Evolutionary conservation across 2,888 invertebrate species (phyloP).

Genomic region (Pachymerium ferrugineum): DNA sequence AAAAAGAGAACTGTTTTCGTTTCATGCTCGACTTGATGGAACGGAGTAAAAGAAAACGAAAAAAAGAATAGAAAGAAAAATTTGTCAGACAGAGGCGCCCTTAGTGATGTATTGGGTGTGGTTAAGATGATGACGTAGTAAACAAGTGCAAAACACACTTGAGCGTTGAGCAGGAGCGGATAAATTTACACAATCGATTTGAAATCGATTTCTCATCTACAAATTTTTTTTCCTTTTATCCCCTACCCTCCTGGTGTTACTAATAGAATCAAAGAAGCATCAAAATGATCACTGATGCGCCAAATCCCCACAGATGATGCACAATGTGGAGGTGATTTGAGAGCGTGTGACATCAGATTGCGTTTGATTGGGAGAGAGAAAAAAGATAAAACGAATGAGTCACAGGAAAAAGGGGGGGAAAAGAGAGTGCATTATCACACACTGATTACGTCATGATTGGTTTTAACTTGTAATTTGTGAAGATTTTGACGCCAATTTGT

Average conservation of each 20-base stretch:
- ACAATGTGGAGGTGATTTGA: neutral
- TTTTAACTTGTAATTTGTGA: too few relatives aligned
- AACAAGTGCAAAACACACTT: neutral
- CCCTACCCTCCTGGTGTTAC: too few relatives aligned
- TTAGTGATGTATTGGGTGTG: neutral
- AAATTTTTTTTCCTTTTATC: too few relatives aligned
- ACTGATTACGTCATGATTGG: too few relatives aligned
- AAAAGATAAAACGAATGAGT: neutral
- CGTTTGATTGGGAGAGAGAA: neutral
- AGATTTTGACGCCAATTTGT: too few relatives aligned
- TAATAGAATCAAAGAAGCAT: conserved; percentile 6
- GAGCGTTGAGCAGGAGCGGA: too few relatives aligned
- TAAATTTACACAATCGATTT: neutral
- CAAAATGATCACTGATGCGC: neutral
- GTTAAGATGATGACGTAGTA: neutral
- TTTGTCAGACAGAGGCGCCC: neutral
- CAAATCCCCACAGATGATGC: conserved; percentile 6
- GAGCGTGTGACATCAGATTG: neutral
- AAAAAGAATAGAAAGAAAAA: neutral
- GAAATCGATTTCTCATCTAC: neutral
- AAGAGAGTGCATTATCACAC: neutral
- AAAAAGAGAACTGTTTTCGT: neutral
- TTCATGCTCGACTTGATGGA: conserved; percentile 24
- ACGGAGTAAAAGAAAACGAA: neutral
- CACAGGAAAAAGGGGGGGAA: neutral